Conservation (phyloP, 1,140 invertebrate species). For the Archivesica marissinica region DNA sequence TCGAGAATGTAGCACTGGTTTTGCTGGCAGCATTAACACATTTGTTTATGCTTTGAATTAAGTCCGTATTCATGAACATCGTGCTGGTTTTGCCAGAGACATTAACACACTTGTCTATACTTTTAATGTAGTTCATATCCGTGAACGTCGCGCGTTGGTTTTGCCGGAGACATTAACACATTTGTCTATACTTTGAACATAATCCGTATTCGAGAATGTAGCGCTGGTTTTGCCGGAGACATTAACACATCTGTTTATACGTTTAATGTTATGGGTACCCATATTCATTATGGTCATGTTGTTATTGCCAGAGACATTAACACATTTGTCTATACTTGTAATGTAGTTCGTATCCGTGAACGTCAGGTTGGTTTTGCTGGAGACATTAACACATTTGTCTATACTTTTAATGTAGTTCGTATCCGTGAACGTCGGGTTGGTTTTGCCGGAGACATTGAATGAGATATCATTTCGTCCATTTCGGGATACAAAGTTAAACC, state of each 20-base stretch:
- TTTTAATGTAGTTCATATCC: too few relatives aligned
- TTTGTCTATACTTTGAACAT: background rate
- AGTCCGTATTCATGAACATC: too few relatives aligned
- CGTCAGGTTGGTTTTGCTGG: constrained; percentile 71
- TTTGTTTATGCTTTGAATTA: too few relatives aligned
- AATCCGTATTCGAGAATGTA: background rate
- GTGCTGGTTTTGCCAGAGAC: too few relatives aligned
- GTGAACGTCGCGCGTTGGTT: too few relatives aligned
- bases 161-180: background rate
- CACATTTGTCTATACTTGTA: constrained; percentile 68
- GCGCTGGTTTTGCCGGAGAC: background rate
- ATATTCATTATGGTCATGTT: background rate
- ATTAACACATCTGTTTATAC: too few relatives aligned
- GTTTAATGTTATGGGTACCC: background rate
- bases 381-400: constrained; percentile 5
- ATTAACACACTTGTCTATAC: too few relatives aligned
- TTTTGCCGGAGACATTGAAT: constrained; percentile 68
- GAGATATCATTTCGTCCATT: constrained; percentile 78
- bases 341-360: constrained; percentile 77
- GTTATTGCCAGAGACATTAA: background rate
- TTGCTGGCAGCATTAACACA: background rate
- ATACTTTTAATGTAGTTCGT: constrained; percentile 78
- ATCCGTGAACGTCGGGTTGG: constrained; percentile 76
- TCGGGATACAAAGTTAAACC: constrained; percentile 91
- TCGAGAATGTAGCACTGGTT: background rate